A percentile compares a stretch with the other conserved stretches of the same genome.
Evolutionary conservation across 2,888 invertebrate species (phyloP).

Genomic region (Agonopterix arenella): DNA sequence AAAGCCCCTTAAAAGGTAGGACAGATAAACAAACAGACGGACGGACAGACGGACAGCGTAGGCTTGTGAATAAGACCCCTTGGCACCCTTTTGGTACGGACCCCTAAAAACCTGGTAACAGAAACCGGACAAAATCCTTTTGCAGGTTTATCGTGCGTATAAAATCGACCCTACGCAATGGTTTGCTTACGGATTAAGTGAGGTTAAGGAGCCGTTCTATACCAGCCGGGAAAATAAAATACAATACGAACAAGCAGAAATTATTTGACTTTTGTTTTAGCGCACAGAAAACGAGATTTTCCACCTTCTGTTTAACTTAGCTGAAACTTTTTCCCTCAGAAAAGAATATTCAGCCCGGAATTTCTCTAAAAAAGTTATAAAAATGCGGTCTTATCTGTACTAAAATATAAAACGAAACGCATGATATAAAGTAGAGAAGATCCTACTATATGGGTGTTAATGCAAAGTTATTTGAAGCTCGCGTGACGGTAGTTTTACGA

Average conservation of each 20-base stretch:
- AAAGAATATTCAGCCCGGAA: background rate
- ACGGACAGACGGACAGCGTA: too few species aligned
- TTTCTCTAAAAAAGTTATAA: background rate
- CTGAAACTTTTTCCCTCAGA: background rate
- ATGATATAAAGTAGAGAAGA: conserved; percentile 4
- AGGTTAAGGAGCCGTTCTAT: conserved; percentile 31
- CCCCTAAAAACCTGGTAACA: conserved; percentile 20
- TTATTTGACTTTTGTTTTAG: background rate
- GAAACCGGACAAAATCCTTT: conserved; percentile 39
- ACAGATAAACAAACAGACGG: too few species aligned
- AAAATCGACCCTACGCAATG: conserved; percentile 43
- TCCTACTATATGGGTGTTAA: conserved; percentile 11
- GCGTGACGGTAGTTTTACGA: conserved; percentile 19
- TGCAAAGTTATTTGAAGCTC: conserved; percentile 18
- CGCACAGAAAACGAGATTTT: background rate
- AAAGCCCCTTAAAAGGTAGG: too few species aligned
- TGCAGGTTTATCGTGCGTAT: conserved; percentile 50
- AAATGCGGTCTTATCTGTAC: background rate
- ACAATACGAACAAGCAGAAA: background rate
- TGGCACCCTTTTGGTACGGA: too few species aligned
- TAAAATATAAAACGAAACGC: background rate
- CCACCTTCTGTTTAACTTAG: background rate
- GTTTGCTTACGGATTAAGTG: conserved; percentile 45
- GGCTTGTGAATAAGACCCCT: too few species aligned
- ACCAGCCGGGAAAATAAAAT: conserved; percentile 6